These are phyloP conservation scores for Drosophila demipolita DNA, from an alignment of 2,888 invertebrate genomes.

Conservation along the genomic window DNA sequence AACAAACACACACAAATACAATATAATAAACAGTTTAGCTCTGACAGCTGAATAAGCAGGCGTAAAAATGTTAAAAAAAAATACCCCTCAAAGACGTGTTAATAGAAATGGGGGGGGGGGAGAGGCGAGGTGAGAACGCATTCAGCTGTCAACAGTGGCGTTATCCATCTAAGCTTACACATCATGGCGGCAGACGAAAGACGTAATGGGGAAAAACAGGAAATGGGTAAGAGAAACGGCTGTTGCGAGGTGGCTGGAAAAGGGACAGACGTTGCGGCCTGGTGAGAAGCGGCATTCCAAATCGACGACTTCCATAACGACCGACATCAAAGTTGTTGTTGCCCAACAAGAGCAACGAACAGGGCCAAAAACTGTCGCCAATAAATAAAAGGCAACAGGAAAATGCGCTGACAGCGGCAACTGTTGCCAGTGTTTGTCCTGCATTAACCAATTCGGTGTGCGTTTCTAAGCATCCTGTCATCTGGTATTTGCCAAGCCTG, in stretches of 20 bases:
- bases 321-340: slow-evolving; percentile 75
- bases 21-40: slow-evolving; percentile 76
- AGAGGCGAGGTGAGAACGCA: slow-evolving; percentile 40
- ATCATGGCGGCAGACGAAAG: slow-evolving; percentile 1
- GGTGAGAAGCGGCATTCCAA: slow-evolving; percentile 61
- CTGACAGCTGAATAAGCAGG: slow-evolving; percentile 61
- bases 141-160: slow-evolving; percentile 70
- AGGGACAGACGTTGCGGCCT: slow-evolving; percentile 8
- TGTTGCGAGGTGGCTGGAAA: slow-evolving; percentile 2
- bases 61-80: slow-evolving; percentile 54
- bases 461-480: slow-evolving; percentile 41
- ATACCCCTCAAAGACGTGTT: slow-evolving; percentile 1
- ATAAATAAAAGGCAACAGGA: slow-evolving; percentile 61
- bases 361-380: slow-evolving; percentile 61
- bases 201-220: not conserved
- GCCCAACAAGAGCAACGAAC: slow-evolving; percentile 29
- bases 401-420: slow-evolving; percentile 74
- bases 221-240: slow-evolving; percentile 2
- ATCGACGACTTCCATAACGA: slow-evolving; percentile 74
- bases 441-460: slow-evolving; percentile 64
- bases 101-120: not conserved
- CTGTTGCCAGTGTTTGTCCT: slow-evolving; percentile 26
- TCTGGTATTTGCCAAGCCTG: slow-evolving; percentile 17
- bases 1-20: slow-evolving; percentile 17
- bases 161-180: slow-evolving; percentile 65